Percentiles rank a stretch among this genome's conserved stretches.
phyloP scores from a whole-genome alignment of 2,113 vertebrate species.

The Urocynchramus pylzowi region DNA sequence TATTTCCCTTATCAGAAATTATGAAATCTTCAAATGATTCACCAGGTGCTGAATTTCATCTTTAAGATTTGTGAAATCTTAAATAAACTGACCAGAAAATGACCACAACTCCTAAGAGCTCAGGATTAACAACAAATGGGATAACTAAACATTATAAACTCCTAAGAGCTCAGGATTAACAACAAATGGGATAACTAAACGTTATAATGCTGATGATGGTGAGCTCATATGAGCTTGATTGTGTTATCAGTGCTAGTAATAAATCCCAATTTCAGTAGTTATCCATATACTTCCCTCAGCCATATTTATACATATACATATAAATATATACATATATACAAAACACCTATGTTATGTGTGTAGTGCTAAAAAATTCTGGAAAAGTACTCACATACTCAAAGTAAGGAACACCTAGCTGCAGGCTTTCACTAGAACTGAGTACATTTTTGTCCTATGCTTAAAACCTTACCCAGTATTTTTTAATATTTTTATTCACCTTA shows the following conservation, averaged over 20 bases:
- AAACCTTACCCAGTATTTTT: background rate
- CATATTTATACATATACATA: too few relatives aligned
- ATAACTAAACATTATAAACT: background rate
- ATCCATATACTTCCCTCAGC: background rate
- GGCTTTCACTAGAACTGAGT: background rate
- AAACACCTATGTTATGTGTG: rapidly evolving
- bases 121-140: background rate
- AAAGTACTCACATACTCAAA: background rate
- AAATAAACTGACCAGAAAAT: too few relatives aligned
- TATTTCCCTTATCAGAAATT: background rate
- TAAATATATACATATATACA: too few relatives aligned
- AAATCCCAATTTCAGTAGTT: background rate
- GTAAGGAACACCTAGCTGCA: background rate
- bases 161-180: background rate
- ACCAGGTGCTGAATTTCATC: background rate
- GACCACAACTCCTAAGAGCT: background rate
- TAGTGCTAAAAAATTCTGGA: background rate
- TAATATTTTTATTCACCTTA: background rate
- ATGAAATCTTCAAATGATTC: background rate
- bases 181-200: background rate
- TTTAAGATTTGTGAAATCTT: background rate
- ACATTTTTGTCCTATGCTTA: background rate
- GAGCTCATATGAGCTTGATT: background rate
- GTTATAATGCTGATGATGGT: background rate
- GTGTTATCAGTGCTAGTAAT: background rate